phyloP scores from a whole-genome alignment of 2,888 invertebrate species.

The Aporophyla nigra region DNA sequence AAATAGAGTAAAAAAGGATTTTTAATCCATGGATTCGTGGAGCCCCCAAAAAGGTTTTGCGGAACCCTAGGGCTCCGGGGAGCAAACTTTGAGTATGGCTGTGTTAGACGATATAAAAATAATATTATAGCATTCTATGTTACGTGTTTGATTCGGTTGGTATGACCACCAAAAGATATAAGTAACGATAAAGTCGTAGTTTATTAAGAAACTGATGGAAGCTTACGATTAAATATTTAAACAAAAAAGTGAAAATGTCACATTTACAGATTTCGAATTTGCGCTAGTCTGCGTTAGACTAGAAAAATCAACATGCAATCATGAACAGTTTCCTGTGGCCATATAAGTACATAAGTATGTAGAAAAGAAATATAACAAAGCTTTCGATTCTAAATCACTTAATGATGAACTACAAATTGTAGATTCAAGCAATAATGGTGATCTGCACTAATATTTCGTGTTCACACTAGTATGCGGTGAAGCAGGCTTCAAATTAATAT shows the following conservation, averaged over 20 bases:
- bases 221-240: too few species aligned
- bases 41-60: too few species aligned
- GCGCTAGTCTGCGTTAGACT: neutral
- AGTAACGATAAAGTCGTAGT: too few species aligned
- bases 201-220: too few species aligned
- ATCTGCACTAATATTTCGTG: constrained; percentile 21
- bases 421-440: constrained; percentile 11
- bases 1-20: too few species aligned
- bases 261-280: neutral
- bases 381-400: neutral
- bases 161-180: too few species aligned
- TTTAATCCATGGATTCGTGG: too few species aligned
- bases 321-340: neutral
- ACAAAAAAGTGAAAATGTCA: neutral
- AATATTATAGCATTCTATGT: too few species aligned
- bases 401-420: constrained; percentile 6
- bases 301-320: neutral
- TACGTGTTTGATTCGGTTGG: neutral
- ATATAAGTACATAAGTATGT: neutral
- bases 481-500: constrained; percentile 29
- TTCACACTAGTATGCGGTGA: neutral
- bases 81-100: too few species aligned
- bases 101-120: too few species aligned
- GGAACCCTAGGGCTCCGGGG: too few species aligned
- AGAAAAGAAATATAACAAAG: neutral